Conservation (phyloP, 2,797 vertebrate species). For the Cichlasoma orientale region DNA sequence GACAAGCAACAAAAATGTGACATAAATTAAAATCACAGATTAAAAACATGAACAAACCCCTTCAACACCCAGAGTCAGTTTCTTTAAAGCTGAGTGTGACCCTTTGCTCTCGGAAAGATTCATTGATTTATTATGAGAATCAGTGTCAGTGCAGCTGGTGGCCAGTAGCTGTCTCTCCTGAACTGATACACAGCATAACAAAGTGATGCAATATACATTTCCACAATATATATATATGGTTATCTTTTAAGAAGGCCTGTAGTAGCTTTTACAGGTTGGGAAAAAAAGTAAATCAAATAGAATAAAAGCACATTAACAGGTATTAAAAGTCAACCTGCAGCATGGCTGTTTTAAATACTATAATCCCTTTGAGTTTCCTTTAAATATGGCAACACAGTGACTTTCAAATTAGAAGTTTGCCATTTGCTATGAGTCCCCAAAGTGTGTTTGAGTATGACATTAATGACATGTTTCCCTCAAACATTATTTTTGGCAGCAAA, state of each 20-base stretch:
- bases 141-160: conserved; percentile 8
- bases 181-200: background rate
- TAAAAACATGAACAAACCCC: background rate
- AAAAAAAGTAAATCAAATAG: background rate
- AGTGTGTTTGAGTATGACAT: background rate
- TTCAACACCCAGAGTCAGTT: background rate
- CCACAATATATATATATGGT: background rate
- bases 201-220: background rate
- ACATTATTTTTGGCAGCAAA: background rate
- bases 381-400: background rate
- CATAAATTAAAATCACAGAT: background rate
- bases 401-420: background rate
- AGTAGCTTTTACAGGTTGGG: background rate
- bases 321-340: background rate
- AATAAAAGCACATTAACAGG: background rate
- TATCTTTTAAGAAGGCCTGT: background rate
- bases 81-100: background rate
- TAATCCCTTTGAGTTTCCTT: background rate
- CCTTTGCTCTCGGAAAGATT: conserved; percentile 10
- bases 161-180: conserved; percentile 1
- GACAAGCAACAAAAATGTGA: background rate
- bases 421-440: background rate
- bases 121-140: conserved; percentile 12
- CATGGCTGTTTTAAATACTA: background rate
- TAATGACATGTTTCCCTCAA: background rate